Evolutionary conservation across 2,113 vertebrate genomes (phyloP).

Genomic region (Chloropsis cyanopogon): DNA sequence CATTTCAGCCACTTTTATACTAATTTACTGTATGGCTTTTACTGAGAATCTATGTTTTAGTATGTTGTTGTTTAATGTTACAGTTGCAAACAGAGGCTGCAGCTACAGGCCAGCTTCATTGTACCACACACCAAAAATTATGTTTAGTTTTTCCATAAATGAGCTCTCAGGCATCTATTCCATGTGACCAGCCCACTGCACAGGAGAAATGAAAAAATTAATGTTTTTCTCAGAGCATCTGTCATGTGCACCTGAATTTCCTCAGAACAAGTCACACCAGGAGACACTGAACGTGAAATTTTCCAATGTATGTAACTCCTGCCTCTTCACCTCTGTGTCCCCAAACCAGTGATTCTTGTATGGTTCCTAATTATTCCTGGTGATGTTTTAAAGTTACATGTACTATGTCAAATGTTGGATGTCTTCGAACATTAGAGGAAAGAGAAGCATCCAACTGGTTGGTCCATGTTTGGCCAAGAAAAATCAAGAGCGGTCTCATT

Average conservation of each 20-base stretch:
- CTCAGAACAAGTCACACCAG: neutral
- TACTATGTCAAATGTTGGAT: neutral
- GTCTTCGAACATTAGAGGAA: neutral
- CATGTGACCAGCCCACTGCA: neutral
- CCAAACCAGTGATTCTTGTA: neutral
- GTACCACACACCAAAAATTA: neutral
- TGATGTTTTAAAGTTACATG: neutral
- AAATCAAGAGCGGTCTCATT: slow-evolving; percentile 22
- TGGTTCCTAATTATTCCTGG: neutral
- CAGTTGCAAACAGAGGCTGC: neutral
- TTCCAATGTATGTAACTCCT: neutral
- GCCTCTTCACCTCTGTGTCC: neutral
- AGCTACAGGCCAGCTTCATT: neutral
- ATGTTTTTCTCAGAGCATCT: neutral
- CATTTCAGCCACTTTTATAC: neutral
- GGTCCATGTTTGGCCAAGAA: neutral
- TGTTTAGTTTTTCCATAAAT: neutral
- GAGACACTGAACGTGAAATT: neutral
- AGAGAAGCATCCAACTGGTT: neutral
- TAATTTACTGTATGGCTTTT: neutral
- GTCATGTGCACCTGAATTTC: neutral
- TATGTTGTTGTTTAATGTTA: neutral
- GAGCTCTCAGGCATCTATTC: neutral
- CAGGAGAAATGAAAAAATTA: neutral
- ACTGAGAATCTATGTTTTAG: neutral